Conservation (phyloP, 2,113 vertebrate species). For the Mus pahari region DNA sequence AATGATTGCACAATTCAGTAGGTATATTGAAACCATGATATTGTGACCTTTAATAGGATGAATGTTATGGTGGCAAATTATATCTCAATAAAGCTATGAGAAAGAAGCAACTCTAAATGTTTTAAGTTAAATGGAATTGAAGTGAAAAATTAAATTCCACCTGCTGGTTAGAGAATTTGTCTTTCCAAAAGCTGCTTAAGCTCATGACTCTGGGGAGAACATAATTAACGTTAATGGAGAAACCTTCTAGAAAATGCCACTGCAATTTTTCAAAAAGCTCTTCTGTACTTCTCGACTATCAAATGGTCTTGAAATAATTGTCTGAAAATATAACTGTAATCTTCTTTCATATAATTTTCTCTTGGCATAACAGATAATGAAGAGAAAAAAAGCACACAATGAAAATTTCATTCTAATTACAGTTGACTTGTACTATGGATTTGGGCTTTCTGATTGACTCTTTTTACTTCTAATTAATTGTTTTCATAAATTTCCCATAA, state of each 20-base stretch:
- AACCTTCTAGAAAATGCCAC: conserved; percentile 51
- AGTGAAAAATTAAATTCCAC: conserved; percentile 51
- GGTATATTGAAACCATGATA: conserved; percentile 22
- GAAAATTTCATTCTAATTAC: conserved; percentile 49
- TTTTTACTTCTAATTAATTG: conserved; percentile 64
- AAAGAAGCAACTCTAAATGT: background rate
- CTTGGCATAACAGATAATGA: conserved; percentile 10
- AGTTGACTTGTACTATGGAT: conserved; percentile 58
- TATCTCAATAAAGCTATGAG: conserved; percentile 41
- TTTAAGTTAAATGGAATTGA: conserved; percentile 58
- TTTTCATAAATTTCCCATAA: conserved; percentile 58
- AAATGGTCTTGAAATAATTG: conserved; percentile 75
- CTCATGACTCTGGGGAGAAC: conserved; percentile 42
- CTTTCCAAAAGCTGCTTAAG: conserved; percentile 66
- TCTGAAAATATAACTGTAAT: conserved; percentile 70
- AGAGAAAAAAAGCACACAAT: background rate
- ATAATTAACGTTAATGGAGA: conserved; percentile 56
- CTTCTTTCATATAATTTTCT: conserved; percentile 65
- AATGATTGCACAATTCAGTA: background rate
- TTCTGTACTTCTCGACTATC: conserved; percentile 61
- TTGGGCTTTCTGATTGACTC: conserved; percentile 48
- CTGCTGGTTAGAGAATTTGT: conserved; percentile 45
- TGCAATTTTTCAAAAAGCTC: conserved; percentile 69
- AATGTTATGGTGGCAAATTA: conserved; percentile 30
- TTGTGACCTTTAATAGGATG: background rate